Conservation (phyloP, 2,113 vertebrate genomes). For the Silurus asotus region DNA sequence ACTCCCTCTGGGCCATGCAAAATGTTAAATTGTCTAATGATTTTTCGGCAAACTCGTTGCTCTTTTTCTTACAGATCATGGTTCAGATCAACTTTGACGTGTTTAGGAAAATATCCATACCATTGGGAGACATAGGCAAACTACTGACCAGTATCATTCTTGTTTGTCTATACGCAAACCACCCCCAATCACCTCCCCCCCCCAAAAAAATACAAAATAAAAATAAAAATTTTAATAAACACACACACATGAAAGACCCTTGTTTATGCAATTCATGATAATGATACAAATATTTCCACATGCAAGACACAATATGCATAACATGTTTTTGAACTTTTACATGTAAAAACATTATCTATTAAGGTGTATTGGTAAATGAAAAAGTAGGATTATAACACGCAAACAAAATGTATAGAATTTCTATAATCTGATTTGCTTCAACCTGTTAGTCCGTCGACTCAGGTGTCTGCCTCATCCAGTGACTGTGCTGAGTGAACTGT, state of each 20-base stretch:
- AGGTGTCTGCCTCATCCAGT: not conserved
- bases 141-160: not conserved
- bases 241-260: not conserved
- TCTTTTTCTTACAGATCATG: not conserved
- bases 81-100: not conserved
- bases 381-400: too few relatives aligned
- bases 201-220: too few relatives aligned
- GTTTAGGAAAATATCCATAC: not conserved
- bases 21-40: not conserved
- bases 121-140: not conserved
- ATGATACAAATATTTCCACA: not conserved
- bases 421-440: not conserved
- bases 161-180: not conserved
- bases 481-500: constrained; percentile 25
- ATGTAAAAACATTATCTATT: not conserved
- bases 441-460: not conserved
- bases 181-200: too few relatives aligned
- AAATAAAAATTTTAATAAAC: not conserved
- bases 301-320: not conserved
- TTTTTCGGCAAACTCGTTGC: not conserved
- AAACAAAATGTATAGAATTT: not conserved
- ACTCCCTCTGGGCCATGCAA: constrained; percentile 1
- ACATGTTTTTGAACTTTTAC: too few relatives aligned
- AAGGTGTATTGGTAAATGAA: not conserved
- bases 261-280: not conserved